Base-by-base conservation (phyloP, 2,113 vertebrate species). In the Puffinus mauretanicus region DNA sequence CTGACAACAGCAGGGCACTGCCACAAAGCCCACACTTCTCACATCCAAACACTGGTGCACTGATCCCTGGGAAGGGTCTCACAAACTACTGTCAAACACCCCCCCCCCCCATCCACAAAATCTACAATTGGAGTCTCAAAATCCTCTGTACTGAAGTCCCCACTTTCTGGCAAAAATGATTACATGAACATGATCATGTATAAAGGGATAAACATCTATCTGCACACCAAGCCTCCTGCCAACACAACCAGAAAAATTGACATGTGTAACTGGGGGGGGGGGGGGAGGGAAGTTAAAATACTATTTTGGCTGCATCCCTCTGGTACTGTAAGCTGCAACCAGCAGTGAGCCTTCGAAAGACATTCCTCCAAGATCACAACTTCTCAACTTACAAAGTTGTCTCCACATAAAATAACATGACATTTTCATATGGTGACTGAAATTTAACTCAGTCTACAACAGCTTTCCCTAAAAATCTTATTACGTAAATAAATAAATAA, bases 361-460 rank as follows among this genome's bases (percentile, higher is more conserved):
- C 81, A 89, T 46, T 91, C 70, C 54, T 96, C 54, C 67, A 76
- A 85, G 82, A 91, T 94, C 57, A 73, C 54, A 92, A 78, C 20
- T 83, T 97, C 93, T 92, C 93, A 93, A 11, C 47, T 94, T 79
- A 82, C 67, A 62, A n/a, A 88, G 38, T 62, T 85, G 36, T 90
- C 47, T 94, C 64, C 73, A 75, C 26, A 93, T 55, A 73, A 96
- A 90, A 79, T 54, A 91, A 82, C 0, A 0, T 44, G 46, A 26
- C 42, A 85, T 61, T 0, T 0, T 73, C 49, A 38, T 42, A 72
- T 22, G 14, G 34, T 71, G 60, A 75, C 61, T 71, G 72, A 89
- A 87, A 78, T 67, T 67, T n/a, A 90, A 75, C 42, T 78, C 81
- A 36, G 25, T 25, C 51, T 77, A 73, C 36, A 82, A 67, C 7